phyloP scores from a whole-genome alignment of 2,888 invertebrate species.

The Caenorhabditis macrosperma region DNA sequence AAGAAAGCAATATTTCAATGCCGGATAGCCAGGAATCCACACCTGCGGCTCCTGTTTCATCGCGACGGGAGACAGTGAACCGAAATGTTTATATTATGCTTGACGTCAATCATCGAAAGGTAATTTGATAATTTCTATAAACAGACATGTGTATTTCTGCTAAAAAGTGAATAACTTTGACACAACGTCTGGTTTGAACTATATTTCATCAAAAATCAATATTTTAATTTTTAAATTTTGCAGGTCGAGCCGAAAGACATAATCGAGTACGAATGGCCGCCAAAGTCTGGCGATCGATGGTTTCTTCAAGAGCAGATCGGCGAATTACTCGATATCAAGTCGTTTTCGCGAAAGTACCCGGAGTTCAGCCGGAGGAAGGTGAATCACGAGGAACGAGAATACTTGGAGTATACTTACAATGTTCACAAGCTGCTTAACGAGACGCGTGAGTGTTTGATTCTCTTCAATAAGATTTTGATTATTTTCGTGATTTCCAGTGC shows the following conservation, averaged over 20 bases:
- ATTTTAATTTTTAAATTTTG: neutral
- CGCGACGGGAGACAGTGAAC: slow-evolving; percentile 32
- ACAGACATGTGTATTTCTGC: neutral
- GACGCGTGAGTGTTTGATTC: slow-evolving; percentile 55
- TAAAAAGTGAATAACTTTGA: neutral
- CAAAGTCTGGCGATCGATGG: slow-evolving; percentile 76
- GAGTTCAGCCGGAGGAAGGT: slow-evolving; percentile 74
- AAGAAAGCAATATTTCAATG: slow-evolving; percentile 1
- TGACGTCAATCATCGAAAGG: slow-evolving; percentile 50
- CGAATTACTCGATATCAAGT: slow-evolving; percentile 93
- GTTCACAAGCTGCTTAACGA: slow-evolving; percentile 75
- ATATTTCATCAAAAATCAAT: no score
- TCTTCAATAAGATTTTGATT: neutral
- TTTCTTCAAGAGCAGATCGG: slow-evolving; percentile 91
- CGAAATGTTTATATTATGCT: slow-evolving; percentile 56
- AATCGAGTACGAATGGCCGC: slow-evolving; percentile 79
- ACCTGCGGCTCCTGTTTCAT: slow-evolving; percentile 25
- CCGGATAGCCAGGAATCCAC: slow-evolving; percentile 11
- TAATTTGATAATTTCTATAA: neutral
- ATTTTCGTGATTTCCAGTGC: slow-evolving; percentile 58
- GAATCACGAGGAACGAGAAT: slow-evolving; percentile 93
- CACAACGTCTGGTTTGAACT: no score
- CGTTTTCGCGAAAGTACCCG: slow-evolving; percentile 91
- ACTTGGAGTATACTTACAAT: slow-evolving; percentile 86
- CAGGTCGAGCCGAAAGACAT: slow-evolving; percentile 71